Conservation (phyloP, 1,140 invertebrate species). For the Meloidogyne hapla region DNA sequence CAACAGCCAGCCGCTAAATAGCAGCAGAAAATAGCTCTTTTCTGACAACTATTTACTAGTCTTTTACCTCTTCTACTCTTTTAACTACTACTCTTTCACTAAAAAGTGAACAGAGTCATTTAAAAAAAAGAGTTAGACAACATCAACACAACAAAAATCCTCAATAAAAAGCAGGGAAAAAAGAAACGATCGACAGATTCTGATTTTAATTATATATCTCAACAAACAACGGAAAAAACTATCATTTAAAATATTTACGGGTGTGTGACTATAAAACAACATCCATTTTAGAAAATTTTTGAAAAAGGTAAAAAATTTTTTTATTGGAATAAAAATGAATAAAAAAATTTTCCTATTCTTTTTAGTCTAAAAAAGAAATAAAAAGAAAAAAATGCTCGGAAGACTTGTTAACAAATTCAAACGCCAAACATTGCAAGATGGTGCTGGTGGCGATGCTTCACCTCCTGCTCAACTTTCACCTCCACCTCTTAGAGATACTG, state of each 20-base stretch:
- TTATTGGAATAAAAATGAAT: no score
- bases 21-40: not conserved
- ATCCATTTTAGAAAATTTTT: not conserved
- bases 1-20: slow-evolving; percentile 1
- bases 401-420: slow-evolving; percentile 45
- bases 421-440: slow-evolving; percentile 36
- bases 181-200: not conserved
- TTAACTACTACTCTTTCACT: not conserved
- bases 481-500: slow-evolving; percentile 1
- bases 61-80: not conserved
- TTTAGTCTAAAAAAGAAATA: not conserved
- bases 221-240: not conserved
- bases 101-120: not conserved
- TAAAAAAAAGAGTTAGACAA: not conserved
- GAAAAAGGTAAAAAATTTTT: no score
- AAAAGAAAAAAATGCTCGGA: slow-evolving; percentile 31
- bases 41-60: not conserved
- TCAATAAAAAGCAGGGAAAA: not conserved
- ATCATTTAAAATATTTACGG: no score
- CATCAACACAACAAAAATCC: not conserved
- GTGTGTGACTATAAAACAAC: no score
- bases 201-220: not conserved
- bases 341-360: no score
- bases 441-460: not conserved
- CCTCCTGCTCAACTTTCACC: slow-evolving; percentile 23